These are phyloP conservation scores for Paraescarpia echinospica DNA, from an alignment of 1,140 invertebrate genomes.

Conservation along the genomic window DNA sequence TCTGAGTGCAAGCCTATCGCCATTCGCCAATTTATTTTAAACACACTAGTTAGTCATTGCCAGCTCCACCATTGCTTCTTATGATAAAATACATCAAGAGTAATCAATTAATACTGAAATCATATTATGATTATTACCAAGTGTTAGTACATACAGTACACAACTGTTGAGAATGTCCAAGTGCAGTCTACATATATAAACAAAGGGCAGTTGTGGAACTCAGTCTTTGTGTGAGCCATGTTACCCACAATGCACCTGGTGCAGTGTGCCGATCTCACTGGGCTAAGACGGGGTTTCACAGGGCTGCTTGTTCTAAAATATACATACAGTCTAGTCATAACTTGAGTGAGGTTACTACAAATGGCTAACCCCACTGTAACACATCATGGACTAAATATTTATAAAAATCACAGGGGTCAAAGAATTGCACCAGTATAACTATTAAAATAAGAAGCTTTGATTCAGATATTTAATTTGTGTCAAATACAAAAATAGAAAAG, in stretches of 20 bases:
- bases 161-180: not conserved
- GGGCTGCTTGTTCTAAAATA: not conserved
- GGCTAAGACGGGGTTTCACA: not conserved
- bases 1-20: not conserved
- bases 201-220: not conserved
- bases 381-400: not conserved
- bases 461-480: not conserved
- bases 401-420: not conserved
- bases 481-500: not conserved
- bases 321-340: slow-evolving; percentile 1
- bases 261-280: not conserved
- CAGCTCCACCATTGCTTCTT: not conserved
- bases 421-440: not conserved
- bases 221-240: not conserved
- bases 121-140: not conserved
- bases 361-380: not conserved
- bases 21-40: not conserved
- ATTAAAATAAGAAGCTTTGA: not conserved
- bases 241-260: not conserved
- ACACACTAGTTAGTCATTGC: not conserved
- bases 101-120: slow-evolving; percentile 7
- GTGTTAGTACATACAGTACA: not conserved
- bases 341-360: not conserved
- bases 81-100: not conserved
- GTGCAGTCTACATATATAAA: slow-evolving; percentile 6